A percentile compares a stretch with the other conserved stretches of the same genome.
These are phyloP conservation scores for Pitta sordida DNA, from an alignment of 2,113 vertebrate species.

Conservation along the genomic window DNA sequence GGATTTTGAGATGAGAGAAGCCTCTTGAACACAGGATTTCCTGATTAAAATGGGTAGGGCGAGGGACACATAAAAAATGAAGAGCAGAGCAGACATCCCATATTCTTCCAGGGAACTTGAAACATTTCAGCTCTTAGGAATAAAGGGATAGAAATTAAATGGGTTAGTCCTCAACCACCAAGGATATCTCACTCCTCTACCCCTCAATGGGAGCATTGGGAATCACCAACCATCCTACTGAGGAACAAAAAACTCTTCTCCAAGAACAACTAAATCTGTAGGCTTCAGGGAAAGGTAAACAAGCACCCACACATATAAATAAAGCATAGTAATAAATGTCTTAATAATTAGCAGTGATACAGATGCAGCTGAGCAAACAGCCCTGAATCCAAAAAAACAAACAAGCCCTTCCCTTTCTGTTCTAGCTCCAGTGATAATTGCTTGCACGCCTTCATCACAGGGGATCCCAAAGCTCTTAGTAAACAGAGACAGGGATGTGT, in stretches of 20 bases:
- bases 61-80: background rate
- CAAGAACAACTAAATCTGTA: background rate
- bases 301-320: slow-evolving; percentile 3
- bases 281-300: slow-evolving; percentile 25
- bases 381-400: slow-evolving; percentile 17
- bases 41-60: slow-evolving; percentile 4
- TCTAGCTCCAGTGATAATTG: slow-evolving; percentile 8
- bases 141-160: background rate
- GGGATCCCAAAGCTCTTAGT: background rate
- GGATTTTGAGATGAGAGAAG: slow-evolving; percentile 40
- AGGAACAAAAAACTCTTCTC: background rate
- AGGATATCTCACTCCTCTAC: background rate
- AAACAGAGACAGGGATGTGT: background rate
- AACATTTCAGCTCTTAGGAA: background rate
- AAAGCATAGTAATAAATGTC: slow-evolving; percentile 33
- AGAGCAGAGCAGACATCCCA: background rate
- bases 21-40: slow-evolving; percentile 9
- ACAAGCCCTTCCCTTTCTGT: slow-evolving; percentile 6
- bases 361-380: slow-evolving; percentile 59
- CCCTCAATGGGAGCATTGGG: background rate
- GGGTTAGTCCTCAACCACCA: background rate
- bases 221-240: background rate
- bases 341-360: slow-evolving; percentile 57
- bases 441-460: background rate
- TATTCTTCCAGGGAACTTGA: background rate